Conservation (phyloP, 2,888 invertebrate species). For the Choristoneura rosaceana region DNA sequence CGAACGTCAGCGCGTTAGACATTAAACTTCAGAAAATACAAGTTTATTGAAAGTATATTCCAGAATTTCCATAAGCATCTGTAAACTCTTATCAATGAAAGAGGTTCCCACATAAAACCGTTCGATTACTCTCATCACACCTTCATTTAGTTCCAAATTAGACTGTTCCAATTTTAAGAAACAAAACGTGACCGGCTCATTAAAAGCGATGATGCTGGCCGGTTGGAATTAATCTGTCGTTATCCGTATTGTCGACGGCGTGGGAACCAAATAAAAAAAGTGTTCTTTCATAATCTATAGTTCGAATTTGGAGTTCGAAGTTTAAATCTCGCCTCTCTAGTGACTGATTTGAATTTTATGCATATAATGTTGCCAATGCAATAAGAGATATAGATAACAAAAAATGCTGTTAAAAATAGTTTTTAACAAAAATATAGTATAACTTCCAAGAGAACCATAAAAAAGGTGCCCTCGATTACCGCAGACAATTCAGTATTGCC, state of each 20-base stretch:
- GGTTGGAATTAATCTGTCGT: conserved; percentile 39
- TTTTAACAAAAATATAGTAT: background rate
- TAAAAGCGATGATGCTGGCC: conserved; percentile 50
- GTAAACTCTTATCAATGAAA: background rate
- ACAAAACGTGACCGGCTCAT: conserved; percentile 49
- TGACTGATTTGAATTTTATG: too few relatives aligned
- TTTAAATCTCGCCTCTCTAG: background rate
- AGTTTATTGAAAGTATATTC: background rate
- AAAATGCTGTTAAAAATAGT: too few relatives aligned
- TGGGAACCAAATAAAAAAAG: conserved; percentile 34
- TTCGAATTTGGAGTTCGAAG: background rate
- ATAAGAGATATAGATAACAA: too few relatives aligned
- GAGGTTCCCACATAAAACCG: background rate
- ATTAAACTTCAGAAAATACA: too few relatives aligned
- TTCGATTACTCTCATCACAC: conserved; percentile 4
- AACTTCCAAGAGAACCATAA: conserved; percentile 8
- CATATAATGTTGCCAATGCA: too few relatives aligned
- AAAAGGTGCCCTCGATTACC: conserved; percentile 14
- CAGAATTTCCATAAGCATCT: background rate
- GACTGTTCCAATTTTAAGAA: conserved; percentile 30
- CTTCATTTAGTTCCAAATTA: conserved; percentile 7
- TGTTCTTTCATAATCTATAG: conserved; percentile 34
- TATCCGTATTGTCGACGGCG: conserved; percentile 35
- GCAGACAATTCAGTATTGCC: conserved; percentile 26
- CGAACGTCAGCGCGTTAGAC: too few relatives aligned